Base-by-base conservation (phyloP, 2,113 vertebrate genomes). In the Atrichornis clamosus region DNA sequence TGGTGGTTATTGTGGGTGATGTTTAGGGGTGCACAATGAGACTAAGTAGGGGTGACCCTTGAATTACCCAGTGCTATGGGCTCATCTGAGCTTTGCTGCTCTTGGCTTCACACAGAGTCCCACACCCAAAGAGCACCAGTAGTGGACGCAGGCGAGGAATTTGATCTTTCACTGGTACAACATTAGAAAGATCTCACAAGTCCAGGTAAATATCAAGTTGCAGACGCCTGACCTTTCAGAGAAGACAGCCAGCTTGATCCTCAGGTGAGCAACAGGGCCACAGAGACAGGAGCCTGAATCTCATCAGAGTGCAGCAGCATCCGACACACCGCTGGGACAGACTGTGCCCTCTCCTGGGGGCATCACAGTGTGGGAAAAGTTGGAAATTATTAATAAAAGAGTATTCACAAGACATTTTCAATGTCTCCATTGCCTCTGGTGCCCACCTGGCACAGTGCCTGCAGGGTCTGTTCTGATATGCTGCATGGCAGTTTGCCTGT, bases 391-490 rank as follows among this genome's bases (percentile, higher is more conserved):
- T 60, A 4, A 58, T 33, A 64, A n/a, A 82, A 84, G 41, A 76
- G 46, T 15, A 55, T 37, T 75, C 7, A 3, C 52, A 50, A 33
- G 44, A 47, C 1, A 14, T 46, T 87, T 92, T 72, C 0, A 1
- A 3, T 77, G 21, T n/a, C 46, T 37, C 44, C 41, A 32, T 21
- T 5, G 2, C 30, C 56, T 73, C 37, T 5, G 0, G 37, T 41
- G 55, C 50, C 28, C 2, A 9, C 39, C 42, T 2, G 1, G 39
- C 1, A 3, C 4, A 10, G 56, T 53, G 21, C 55, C 30, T 6
- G 1, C 2, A 2, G 44, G 22, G 9, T 72, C 47, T 0, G 0
- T 68, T 52, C 23, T 7, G 3, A n/a, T 4, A 4, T 11, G 2
- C 37, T 13, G 4, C 2, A 2, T 37, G 21, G 58, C n/a, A 2